Conservation (phyloP, 2,888 invertebrate species). For the Drosophila meridiana region DNA sequence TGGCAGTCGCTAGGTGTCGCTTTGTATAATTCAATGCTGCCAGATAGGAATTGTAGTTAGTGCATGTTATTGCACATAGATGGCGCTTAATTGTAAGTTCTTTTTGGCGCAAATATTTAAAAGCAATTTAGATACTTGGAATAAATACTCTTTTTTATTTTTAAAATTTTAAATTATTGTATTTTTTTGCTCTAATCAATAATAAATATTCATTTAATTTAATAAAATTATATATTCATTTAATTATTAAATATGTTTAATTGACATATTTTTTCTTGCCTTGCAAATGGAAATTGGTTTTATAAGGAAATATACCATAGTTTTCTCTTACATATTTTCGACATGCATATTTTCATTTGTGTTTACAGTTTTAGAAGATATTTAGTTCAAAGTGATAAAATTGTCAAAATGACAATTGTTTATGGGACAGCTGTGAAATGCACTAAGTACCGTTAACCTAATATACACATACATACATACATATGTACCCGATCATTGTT, state of each 20-base stretch:
- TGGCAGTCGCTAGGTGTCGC: constrained; percentile 17
- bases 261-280: no score
- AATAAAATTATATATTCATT: no score
- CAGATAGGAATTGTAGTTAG: background rate
- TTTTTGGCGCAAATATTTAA: background rate
- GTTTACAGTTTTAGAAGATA: background rate
- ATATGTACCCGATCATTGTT: constrained; percentile 68
- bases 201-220: background rate
- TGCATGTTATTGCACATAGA: background rate
- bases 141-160: background rate
- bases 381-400: constrained; percentile 1
- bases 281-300: background rate
- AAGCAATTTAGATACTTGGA: background rate
- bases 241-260: no score
- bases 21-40: background rate
- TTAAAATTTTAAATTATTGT: no score
- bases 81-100: background rate
- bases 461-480: constrained; percentile 42
- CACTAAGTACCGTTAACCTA: constrained; percentile 49
- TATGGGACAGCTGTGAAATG: constrained; percentile 39
- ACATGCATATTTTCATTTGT: background rate
- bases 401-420: constrained; percentile 16
- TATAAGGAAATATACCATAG: background rate
- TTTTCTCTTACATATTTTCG: background rate
- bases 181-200: background rate